Conservation (phyloP, 2,797 vertebrate species). For the Molossus alvarezi region DNA sequence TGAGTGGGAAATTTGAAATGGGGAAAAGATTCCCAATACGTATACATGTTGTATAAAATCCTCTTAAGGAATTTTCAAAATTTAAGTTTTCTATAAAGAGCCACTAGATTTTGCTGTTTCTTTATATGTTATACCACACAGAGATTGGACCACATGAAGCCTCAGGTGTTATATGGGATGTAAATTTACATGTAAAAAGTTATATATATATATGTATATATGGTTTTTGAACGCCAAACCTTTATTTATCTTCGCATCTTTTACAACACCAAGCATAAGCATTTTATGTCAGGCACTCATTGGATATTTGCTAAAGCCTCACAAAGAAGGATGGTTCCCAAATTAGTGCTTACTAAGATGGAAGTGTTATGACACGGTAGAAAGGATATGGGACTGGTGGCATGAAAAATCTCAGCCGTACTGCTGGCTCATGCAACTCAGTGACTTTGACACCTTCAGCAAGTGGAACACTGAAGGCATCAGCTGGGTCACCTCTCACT, state of each 20-base stretch:
- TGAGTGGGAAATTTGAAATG: background rate
- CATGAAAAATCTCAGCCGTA: background rate
- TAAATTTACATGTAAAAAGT: slow-evolving; percentile 47
- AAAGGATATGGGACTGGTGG: background rate
- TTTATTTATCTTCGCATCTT: slow-evolving; percentile 71
- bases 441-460: background rate
- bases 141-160: slow-evolving; percentile 17
- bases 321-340: slow-evolving; percentile 39
- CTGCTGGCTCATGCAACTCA: background rate
- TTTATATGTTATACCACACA: slow-evolving; percentile 57
- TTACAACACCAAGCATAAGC: background rate
- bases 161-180: slow-evolving; percentile 63
- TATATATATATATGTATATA: background rate
- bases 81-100: slow-evolving; percentile 57
- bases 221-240: slow-evolving; percentile 31
- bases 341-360: slow-evolving; percentile 53
- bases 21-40: background rate
- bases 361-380: slow-evolving; percentile 23
- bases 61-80: background rate
- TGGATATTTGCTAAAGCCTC: slow-evolving; percentile 43
- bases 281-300: slow-evolving; percentile 29
- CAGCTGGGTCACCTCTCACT: background rate
- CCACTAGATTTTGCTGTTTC: slow-evolving; percentile 20
- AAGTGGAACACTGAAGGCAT: background rate
- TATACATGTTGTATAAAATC: background rate